A percentile compares a stretch with the other conserved stretches of the same genome.
Evolutionary conservation across 2,888 invertebrate species (phyloP).

Genomic region (Resseliella maxima): DNA sequence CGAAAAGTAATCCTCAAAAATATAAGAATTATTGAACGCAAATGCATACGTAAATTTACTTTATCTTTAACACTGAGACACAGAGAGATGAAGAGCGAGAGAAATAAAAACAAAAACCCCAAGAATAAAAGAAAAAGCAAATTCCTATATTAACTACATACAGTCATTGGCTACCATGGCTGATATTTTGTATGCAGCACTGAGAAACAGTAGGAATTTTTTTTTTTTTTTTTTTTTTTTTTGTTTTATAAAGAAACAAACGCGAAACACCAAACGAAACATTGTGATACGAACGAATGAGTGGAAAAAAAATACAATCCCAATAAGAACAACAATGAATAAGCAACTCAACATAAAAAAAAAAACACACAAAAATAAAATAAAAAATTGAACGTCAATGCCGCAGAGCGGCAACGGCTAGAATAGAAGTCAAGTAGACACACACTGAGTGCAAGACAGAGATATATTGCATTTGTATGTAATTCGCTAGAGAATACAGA

Average conservation of each 20-base stretch:
- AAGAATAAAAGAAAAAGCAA: too few relatives aligned
- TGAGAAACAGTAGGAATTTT: neutral
- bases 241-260: too few relatives aligned
- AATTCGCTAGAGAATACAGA: conserved; percentile 11
- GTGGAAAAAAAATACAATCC: neutral
- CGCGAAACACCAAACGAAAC: neutral
- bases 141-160: neutral
- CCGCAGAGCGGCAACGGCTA: neutral
- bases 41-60: conserved; percentile 13
- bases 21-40: conserved; percentile 16
- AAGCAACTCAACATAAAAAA: neutral
- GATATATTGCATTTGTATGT: conserved; percentile 19
- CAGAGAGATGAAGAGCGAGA: too few relatives aligned
- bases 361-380: too few relatives aligned
- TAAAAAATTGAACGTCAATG: neutral
- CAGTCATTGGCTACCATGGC: neutral
- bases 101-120: too few relatives aligned
- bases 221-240: too few relatives aligned
- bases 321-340: conserved; percentile 35
- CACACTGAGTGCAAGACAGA: conserved; percentile 25
- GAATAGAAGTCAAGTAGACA: conserved; percentile 45
- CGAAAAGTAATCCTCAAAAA: conserved; percentile 34
- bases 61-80: conserved; percentile 12
- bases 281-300: neutral
- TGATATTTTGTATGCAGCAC: neutral